Evolutionary conservation across 2,888 invertebrate species (phyloP), one percentile per base, ranked within the genome.

Genomic region (Andrena minutula): DNA sequence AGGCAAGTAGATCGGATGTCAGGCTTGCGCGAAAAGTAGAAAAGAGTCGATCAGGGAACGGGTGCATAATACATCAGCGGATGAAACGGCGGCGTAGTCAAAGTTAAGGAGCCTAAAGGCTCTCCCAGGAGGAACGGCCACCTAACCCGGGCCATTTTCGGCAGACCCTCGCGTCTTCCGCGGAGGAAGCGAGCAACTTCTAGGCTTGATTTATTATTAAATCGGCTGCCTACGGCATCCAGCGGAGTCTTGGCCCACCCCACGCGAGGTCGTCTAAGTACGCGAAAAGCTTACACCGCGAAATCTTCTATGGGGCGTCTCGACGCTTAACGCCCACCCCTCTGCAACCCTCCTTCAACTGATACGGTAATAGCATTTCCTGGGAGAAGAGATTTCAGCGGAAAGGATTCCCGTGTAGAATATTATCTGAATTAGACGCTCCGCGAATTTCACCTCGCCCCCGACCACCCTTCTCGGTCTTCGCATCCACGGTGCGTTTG

Each of bases 191-290:
- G 86, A 88, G 90, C 91, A 91, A 93, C 88, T 93, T 92, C 90
- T 90, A 89, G 89, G 88, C 87, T 89, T 87, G 87, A 92, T 93
- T 92, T 91, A 93, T 93, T 92, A 93, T 93, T 92, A 90, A 93
- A 89, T 90, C 86, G 80, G 70, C 56, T 83, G 75, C 79, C 88
- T 84, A 79, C 79, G 80, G 79, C 79, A 68, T 68, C 64, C 74
- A 64, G 49, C 49, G 66, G 79, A 77, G 75, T 79, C 86, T 84
- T 70, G 71, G 80, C n/a, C n/a, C n/a, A 35, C 78, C 78, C 64
- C 56, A 61, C 72, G 56, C 76, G 78, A 86, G 81, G 70, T 88
- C 86, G 51, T 49, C 69, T 70, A 78, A 77, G 84, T 64, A 78
- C 69, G 69, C 74, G 83, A 79, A 80, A 71, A 88, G 86, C 77